Conservation (phyloP, 2,888 invertebrate genomes). For the Scaptomyza reducta region DNA sequence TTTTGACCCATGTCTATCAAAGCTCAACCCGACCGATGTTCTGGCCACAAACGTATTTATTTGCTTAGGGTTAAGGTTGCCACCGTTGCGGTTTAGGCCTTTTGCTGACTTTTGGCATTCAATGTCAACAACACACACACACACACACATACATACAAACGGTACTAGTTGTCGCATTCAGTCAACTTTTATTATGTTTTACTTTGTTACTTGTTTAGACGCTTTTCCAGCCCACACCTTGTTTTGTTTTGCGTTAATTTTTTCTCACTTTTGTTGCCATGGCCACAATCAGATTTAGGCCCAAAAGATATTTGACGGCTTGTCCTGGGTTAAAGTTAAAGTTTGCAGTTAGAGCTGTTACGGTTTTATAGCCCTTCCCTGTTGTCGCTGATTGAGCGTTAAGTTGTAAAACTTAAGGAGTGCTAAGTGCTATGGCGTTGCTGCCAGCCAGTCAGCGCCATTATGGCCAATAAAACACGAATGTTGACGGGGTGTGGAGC, state of each 20-base stretch:
- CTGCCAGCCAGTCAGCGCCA: constrained; percentile 8
- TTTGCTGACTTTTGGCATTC: constrained; percentile 36
- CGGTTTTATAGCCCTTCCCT: constrained; percentile 45
- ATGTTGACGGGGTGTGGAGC: constrained; percentile 16
- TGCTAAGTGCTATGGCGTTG: constrained; percentile 67
- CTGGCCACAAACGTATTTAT: constrained; percentile 42
- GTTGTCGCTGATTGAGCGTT: constrained; percentile 69
- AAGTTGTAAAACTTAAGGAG: constrained; percentile 80
- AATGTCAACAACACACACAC: constrained; percentile 40
- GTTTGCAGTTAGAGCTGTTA: constrained; percentile 58
- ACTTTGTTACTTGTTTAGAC: constrained; percentile 2
- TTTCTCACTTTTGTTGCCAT: constrained; percentile 1
- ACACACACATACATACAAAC: constrained; percentile 6
- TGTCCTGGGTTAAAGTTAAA: constrained; percentile 60
- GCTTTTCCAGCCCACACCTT: not conserved
- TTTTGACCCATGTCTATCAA: constrained; percentile 28
- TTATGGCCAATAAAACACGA: constrained; percentile 71
- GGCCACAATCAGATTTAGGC: not conserved
- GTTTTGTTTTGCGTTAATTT: constrained; percentile 4
- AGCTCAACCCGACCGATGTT: constrained; percentile 28
- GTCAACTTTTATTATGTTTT: constrained; percentile 21
- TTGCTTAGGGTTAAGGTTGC: constrained; percentile 31
- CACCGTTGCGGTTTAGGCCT: constrained; percentile 29
- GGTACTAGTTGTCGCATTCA: constrained; percentile 33
- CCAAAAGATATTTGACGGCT: constrained; percentile 27